A percentile compares a stretch with the other conserved stretches of the same genome.
Conservation (phyloP, 2,113 vertebrate species). For the Tretioscincus oriximinensis region DNA sequence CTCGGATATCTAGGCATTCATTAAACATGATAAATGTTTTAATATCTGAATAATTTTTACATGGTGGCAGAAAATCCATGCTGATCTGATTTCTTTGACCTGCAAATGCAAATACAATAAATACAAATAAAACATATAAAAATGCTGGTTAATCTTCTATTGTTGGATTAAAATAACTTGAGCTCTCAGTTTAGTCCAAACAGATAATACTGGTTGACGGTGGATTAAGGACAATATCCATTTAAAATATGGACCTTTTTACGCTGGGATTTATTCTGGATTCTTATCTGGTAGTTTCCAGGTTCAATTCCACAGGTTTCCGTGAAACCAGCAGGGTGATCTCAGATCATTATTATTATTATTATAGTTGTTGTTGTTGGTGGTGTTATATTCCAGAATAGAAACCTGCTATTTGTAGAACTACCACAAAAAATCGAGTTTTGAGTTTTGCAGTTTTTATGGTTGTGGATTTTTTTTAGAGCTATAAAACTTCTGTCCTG, state of each 20-base stretch:
- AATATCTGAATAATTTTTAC: slow-evolving; percentile 17
- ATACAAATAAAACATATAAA: slow-evolving; percentile 7
- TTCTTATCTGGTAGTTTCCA: no score
- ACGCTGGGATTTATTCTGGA: no score
- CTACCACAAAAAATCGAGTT: no score
- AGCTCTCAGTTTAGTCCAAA: neutral
- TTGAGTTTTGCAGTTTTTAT: no score
- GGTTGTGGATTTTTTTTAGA: no score
- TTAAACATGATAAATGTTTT: slow-evolving; percentile 29
- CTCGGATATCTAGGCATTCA: slow-evolving; percentile 2
- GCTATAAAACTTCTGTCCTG: no score
- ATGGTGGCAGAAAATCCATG: slow-evolving; percentile 21
- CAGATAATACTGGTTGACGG: neutral
- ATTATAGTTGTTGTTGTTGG: no score
- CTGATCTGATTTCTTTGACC: slow-evolving; percentile 33
- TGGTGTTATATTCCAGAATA: no score
- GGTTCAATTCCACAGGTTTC: neutral
- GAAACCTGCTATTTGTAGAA: no score
- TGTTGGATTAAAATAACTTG: neutral
- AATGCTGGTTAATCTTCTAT: neutral
- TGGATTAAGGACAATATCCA: neutral
- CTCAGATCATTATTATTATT: no score
- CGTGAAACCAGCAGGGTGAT: no score
- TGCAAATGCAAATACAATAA: slow-evolving; percentile 31
- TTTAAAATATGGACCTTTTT: neutral